Percentiles rank a stretch among this genome's conserved stretches.
Conservation (phyloP, 2,113 vertebrate genomes). For the Neopipo cinnamomea region DNA sequence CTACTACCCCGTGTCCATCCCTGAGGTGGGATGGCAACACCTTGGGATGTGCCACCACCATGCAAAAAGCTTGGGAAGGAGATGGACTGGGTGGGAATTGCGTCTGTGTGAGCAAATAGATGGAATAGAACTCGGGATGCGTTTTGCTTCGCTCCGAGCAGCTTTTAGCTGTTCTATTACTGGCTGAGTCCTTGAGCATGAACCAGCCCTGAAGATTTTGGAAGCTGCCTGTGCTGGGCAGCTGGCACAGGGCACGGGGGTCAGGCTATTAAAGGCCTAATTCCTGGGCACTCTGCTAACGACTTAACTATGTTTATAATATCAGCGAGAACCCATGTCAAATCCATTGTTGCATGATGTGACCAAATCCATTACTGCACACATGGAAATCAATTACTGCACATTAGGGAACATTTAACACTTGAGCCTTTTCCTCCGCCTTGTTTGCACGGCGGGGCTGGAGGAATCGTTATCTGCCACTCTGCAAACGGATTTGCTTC, state of each 20-base stretch:
- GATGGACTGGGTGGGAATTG: fast-evolving
- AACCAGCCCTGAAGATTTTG: background rate
- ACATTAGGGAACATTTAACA: conserved; percentile 68
- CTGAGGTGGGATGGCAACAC: background rate
- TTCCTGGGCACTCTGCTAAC: background rate
- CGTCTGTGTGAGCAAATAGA: fast-evolving
- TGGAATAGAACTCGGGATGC: fast-evolving
- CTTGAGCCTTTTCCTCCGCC: conserved; percentile 33
- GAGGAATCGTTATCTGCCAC: conserved; percentile 39
- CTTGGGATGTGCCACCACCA: fast-evolving
- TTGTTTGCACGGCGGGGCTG: conserved; percentile 25
- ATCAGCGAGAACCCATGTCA: conserved; percentile 59
- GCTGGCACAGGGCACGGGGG: background rate
- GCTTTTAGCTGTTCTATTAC: background rate
- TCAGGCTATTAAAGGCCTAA: background rate
- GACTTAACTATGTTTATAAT: conserved; percentile 45
- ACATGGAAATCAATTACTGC: conserved; percentile 68
- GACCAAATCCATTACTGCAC: conserved; percentile 57
- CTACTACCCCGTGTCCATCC: background rate
- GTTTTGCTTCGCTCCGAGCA: fast-evolving
- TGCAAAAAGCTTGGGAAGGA: background rate
- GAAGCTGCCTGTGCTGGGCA: background rate
- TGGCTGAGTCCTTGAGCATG: background rate
- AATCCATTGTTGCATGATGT: conserved; percentile 57
- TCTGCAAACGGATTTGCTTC: conserved; percentile 4